phyloP scores from a whole-genome alignment of 2,797 vertebrate genomes.

The Enteromius viviparus region DNA sequence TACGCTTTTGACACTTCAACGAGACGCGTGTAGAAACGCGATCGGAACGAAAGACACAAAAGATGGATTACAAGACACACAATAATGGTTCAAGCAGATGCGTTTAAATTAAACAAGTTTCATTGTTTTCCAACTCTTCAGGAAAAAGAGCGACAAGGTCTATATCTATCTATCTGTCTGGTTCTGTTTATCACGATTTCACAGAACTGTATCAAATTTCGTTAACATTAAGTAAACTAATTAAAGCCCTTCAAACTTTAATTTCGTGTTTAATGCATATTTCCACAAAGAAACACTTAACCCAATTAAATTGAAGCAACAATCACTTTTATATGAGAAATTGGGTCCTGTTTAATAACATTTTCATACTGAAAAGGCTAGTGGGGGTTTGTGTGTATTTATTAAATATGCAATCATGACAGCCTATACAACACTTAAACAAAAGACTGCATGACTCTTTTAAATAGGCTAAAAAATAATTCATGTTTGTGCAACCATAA shows the following conservation, averaged over 20 bases:
- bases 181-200: neutral
- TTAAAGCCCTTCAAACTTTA: neutral
- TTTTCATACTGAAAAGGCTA: neutral
- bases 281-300: neutral
- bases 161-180: neutral
- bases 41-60: constrained; percentile 14
- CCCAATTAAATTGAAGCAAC: neutral
- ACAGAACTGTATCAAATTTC: neutral
- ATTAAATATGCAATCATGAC: neutral
- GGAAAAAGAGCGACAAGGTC: neutral
- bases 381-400: neutral
- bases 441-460: neutral
- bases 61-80: constrained; percentile 41
- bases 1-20: constrained; percentile 69
- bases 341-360: neutral
- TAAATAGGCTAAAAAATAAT: neutral
- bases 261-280: neutral
- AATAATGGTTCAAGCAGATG: constrained; percentile 31
- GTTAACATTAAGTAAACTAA: neutral
- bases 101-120: constrained; percentile 10
- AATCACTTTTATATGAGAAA: neutral
- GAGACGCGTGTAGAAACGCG: constrained; percentile 42
- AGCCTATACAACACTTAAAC: neutral
- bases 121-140: neutral
- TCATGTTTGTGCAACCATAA: neutral